Conservation (phyloP, 2,888 invertebrate genomes). For the Heteromyza rotundicornis region DNA sequence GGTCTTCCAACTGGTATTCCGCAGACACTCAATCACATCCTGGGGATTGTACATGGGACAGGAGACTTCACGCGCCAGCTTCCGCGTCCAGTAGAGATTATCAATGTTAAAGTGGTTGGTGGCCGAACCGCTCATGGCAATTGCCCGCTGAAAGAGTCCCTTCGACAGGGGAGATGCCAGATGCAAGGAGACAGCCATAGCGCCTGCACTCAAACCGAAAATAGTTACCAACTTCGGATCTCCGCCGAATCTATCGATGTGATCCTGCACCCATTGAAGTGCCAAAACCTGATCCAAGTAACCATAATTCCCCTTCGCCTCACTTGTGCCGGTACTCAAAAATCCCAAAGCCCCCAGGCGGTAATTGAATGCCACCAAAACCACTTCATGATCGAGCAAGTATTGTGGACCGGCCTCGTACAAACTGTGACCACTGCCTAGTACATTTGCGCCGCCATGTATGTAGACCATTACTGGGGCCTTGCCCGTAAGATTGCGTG, state of each 20-base stretch:
- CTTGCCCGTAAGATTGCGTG: slow-evolving; percentile 30
- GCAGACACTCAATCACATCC: slow-evolving; percentile 67
- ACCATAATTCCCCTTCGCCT: slow-evolving; percentile 72
- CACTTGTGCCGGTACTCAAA: slow-evolving; percentile 66
- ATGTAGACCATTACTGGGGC: slow-evolving; percentile 52
- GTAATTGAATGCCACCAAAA: slow-evolving; percentile 56
- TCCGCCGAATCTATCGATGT: slow-evolving; percentile 72
- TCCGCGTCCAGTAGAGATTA: slow-evolving; percentile 64
- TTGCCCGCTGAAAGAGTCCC: slow-evolving; percentile 72
- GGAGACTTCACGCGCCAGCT: slow-evolving; percentile 66
- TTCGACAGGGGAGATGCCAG: slow-evolving; percentile 70
- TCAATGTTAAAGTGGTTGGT: slow-evolving; percentile 65
- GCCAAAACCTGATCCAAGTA: slow-evolving; percentile 73
- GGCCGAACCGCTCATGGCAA: slow-evolving; percentile 71
- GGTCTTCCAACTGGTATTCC: slow-evolving; percentile 40
- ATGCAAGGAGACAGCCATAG: slow-evolving; percentile 63
- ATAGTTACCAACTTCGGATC: slow-evolving; percentile 70
- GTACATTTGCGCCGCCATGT: slow-evolving; percentile 51
- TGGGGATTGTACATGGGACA: slow-evolving; percentile 66
- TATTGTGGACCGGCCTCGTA: slow-evolving; percentile 51
- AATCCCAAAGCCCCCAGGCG: slow-evolving; percentile 64
- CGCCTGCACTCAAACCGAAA: slow-evolving; percentile 67
- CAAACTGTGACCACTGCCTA: slow-evolving; percentile 47
- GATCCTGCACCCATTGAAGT: slow-evolving; percentile 69
- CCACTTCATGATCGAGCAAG: slow-evolving; percentile 51